Evolutionary conservation across 2,888 invertebrate genomes (phyloP).

Genomic region (Anoplius nigerrimus): DNA sequence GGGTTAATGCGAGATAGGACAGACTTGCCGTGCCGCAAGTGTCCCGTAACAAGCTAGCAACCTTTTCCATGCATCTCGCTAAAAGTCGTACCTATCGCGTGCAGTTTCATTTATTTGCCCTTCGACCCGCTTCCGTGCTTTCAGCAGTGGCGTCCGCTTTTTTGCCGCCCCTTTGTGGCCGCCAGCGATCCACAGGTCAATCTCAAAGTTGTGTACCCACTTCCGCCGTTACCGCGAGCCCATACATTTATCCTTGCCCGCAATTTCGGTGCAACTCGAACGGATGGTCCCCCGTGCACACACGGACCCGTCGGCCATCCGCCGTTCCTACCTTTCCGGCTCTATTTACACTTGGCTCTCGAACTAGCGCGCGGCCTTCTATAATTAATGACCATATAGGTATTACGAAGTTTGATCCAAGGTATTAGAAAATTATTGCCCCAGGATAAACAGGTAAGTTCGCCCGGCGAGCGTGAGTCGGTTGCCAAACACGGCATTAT

Average conservation of each 20-base stretch:
- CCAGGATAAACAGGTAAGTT: constrained; percentile 28
- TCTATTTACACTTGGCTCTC: constrained; percentile 48
- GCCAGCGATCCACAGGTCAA: constrained; percentile 26
- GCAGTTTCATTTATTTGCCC: too few relatives aligned
- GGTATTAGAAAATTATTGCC: constrained; percentile 55
- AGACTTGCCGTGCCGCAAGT: constrained; percentile 59
- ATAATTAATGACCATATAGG: constrained; percentile 56
- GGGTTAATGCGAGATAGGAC: constrained; percentile 54
- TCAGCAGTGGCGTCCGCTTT: constrained; percentile 19
- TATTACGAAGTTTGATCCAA: constrained; percentile 54
- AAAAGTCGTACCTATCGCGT: too few relatives aligned
- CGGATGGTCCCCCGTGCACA: constrained; percentile 24
- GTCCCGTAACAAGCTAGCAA: background rate
- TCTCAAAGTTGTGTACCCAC: constrained; percentile 27
- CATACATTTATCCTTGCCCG: constrained; percentile 33
- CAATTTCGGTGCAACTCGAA: constrained; percentile 42
- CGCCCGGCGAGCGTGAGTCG: constrained; percentile 1
- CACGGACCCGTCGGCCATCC: background rate
- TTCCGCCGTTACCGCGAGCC: constrained; percentile 20
- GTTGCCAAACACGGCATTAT: constrained; percentile 6
- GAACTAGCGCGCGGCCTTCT: constrained; percentile 47
- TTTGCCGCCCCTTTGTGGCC: constrained; percentile 13
- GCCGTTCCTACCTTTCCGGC: constrained; percentile 34
- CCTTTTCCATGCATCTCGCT: too few relatives aligned
- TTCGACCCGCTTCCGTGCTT: constrained; percentile 15